A percentile compares a stretch with the other conserved stretches of the same genome.
Conservation (phyloP, 1,140 invertebrate genomes). For the Zaprionus tsacasi region DNA sequence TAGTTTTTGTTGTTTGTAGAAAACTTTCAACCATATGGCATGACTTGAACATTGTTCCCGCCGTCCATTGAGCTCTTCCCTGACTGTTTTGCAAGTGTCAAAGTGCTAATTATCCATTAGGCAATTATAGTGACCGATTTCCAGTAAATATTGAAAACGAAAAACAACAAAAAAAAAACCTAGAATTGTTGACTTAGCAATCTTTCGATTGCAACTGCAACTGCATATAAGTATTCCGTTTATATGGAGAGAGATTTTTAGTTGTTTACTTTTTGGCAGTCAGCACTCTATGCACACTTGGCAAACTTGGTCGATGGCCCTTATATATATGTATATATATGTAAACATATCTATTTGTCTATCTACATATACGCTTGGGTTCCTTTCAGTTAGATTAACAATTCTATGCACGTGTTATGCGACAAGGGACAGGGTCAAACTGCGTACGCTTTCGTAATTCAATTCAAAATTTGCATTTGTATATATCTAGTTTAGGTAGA, state of each 20-base stretch:
- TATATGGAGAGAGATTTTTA: background rate
- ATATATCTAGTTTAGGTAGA: background rate
- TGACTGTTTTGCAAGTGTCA: conserved; percentile 18
- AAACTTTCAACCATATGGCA: conserved; percentile 22
- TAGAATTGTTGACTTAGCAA: conserved; percentile 35
- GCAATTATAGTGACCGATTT: conserved; percentile 6
- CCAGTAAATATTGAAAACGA: conserved; percentile 8
- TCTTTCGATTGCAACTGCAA: background rate
- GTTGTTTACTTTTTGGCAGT: conserved; percentile 17
- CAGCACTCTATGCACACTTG: conserved; percentile 5
- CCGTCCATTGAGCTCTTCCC: background rate
- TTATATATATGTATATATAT: background rate
- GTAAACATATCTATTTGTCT: background rate
- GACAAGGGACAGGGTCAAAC: background rate
- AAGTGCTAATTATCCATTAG: conserved; percentile 41
- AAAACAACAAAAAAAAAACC: conserved; percentile 7
- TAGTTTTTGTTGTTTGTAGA: background rate
- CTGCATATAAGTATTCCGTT: background rate
- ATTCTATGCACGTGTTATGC: background rate
- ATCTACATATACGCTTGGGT: background rate
- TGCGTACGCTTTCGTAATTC: conserved; percentile 4
- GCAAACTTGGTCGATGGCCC: background rate
- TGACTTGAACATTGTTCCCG: conserved; percentile 36
- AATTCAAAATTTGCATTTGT: conserved; percentile 11
- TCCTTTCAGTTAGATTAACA: background rate